phyloP scores from a whole-genome alignment of 2,113 vertebrate genomes.

The Isurus oxyrinchus region DNA sequence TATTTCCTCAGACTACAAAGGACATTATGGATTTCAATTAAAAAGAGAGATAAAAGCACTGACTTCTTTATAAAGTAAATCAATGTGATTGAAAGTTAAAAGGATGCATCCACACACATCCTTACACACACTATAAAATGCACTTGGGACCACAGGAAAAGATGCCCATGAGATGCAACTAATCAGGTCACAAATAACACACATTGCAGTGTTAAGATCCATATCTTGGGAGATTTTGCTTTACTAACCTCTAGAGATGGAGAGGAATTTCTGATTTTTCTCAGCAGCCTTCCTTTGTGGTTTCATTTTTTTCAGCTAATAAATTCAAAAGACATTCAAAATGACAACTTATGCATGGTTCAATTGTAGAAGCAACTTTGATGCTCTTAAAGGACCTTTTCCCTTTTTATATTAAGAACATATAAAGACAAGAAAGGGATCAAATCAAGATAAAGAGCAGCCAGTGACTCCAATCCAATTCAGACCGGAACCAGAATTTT shows the following conservation, averaged over 20 bases:
- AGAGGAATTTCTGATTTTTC: not conserved
- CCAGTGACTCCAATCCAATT: not conserved
- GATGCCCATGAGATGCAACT: not conserved
- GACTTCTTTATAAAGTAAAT: not conserved
- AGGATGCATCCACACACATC: not conserved
- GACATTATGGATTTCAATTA: not conserved
- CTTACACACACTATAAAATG: not conserved
- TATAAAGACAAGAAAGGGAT: not conserved
- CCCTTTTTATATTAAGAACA: not conserved
- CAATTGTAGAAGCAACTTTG: not conserved
- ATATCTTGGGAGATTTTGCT: not conserved
- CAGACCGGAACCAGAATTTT: not conserved
- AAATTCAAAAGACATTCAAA: not conserved
- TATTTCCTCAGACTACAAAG: not conserved
- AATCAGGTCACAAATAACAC: conserved; percentile 2
- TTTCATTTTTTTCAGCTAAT: not conserved
- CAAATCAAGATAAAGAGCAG: not conserved
- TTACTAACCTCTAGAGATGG: not conserved
- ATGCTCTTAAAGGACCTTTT: not conserved
- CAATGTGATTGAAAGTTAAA: not conserved
- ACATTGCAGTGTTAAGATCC: not conserved
- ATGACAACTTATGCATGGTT: not conserved
- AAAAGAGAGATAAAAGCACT: not conserved
- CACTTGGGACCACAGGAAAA: not conserved
- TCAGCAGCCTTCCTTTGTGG: not conserved